phyloP scores from a whole-genome alignment of 2,797 vertebrate genomes.

The Arremon aurantiirostris region DNA sequence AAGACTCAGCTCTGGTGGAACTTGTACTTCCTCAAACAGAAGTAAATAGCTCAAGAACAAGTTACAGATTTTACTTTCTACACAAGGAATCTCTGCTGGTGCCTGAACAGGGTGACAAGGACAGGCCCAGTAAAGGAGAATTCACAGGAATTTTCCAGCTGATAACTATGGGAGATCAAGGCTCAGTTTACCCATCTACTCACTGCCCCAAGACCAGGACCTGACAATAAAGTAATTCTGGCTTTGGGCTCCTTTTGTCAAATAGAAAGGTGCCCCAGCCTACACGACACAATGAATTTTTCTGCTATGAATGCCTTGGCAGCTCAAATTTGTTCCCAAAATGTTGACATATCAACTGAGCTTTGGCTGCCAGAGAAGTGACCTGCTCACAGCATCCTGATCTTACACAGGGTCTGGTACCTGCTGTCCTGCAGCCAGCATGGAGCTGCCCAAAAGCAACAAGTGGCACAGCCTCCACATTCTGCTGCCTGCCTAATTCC shows the following conservation, averaged over 20 bases:
- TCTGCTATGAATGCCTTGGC: not conserved
- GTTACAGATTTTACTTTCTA: not conserved
- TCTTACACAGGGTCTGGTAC: rapidly evolving
- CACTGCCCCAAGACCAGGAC: not conserved
- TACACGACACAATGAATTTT: not conserved
- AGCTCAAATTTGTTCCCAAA: not conserved
- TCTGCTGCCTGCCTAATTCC: not conserved
- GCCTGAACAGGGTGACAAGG: not conserved
- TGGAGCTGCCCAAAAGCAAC: not conserved
- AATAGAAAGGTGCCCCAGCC: not conserved
- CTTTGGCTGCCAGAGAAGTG: not conserved
- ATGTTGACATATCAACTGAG: not conserved
- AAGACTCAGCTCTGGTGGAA: not conserved
- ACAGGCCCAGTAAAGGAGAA: not conserved
- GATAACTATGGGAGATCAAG: not conserved
- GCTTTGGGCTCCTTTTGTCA: not conserved
- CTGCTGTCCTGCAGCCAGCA: not conserved
- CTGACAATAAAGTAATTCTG: not conserved
- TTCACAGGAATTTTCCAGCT: not conserved
- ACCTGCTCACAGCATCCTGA: not conserved
- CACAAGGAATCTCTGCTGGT: not conserved
- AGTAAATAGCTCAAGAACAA: not conserved
- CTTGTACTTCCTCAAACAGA: not conserved
- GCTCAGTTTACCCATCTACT: not conserved
- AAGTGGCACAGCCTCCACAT: not conserved